Base-by-base conservation (phyloP, 2,797 vertebrate species). In the Petrocephalus sullivani region DNA sequence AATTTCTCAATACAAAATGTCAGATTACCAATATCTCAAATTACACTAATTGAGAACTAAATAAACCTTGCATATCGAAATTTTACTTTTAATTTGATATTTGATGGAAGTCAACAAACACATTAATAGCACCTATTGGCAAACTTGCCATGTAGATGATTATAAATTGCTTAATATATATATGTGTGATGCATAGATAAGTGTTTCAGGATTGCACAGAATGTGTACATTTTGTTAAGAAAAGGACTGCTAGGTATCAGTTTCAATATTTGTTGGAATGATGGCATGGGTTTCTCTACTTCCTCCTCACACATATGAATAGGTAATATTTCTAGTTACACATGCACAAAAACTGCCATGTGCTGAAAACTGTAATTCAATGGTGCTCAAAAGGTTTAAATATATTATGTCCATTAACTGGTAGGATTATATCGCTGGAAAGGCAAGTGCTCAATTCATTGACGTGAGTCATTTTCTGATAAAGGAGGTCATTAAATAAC, bases 401-500 rank as follows among this genome's bases (percentile, higher is more conserved):
- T 89, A 51, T 85, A 56, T 85, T 87, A 89, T 60, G 82, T 85
- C 82, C 81, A 87, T 89, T 87, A 85, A 87, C 87, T 89, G 86
- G 61, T 83, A 85, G 83, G 81, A 89, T 89, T 71, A 75, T 85
- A 87, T 87, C 87, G 46, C 60, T 89, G 41, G 81, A 78, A 78
- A 56, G 33, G 37, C 53, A 89, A 75, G 82, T 57, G 46, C 87
- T 87, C 60, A 87, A 87, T 89, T 85, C 53, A 51, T 89, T 86
- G 58, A 87, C 54, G 60, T 58, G 60, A 60, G 82, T 87, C 87
- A 89, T 89, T 87, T 89, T 87, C 89, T 89, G 89, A 89, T 89
- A 89, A 87, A 89, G 86, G 60, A 89, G 51, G 87, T 87, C 87
- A 87, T 87, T 89, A 89, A 89, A 89, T 89, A 85, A 89, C 64